Evolutionary conservation across 1,140 invertebrate genomes (phyloP).

Genomic region (Probaryconus sp.): DNA sequence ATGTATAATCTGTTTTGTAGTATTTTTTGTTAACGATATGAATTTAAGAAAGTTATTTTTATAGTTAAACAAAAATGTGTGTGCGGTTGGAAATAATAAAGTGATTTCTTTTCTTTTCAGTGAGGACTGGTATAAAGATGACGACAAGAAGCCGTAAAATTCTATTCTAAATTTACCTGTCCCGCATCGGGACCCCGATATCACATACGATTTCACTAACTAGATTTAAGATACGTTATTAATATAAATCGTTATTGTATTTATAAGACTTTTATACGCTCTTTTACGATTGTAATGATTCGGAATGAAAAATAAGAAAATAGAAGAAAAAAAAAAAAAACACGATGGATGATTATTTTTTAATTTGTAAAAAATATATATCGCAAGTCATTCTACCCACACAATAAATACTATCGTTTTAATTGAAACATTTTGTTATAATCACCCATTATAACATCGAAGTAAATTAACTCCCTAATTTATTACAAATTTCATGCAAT

Average conservation of each 20-base stretch:
- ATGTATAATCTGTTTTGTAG: conserved; percentile 1
- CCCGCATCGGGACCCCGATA: conserved; percentile 75
- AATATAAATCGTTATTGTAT: conserved; percentile 57
- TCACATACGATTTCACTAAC: conserved; percentile 15
- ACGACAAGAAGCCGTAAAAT: conserved; percentile 72
- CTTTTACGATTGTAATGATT: conserved; percentile 38
- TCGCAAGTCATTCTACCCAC: too few species aligned
- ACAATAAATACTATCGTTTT: too few species aligned
- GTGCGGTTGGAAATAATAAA: too few species aligned
- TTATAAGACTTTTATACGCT: conserved; percentile 49
- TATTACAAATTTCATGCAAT: too few species aligned
- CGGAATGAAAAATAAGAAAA: conserved; percentile 19
- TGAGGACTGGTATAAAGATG: conserved; percentile 92
- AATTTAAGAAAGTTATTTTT: too few species aligned
- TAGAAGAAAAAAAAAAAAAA: background rate
- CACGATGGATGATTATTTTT: conserved; percentile 7
- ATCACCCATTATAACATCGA: too few species aligned
- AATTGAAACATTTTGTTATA: too few species aligned
- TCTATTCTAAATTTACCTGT: conserved; percentile 65
- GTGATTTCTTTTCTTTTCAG: conserved; percentile 79
- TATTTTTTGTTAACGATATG: too few species aligned
- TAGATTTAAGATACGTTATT: conserved; percentile 46
- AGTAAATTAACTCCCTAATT: too few species aligned
- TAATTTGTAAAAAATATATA: too few species aligned
- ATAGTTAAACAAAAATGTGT: too few species aligned